Percentiles rank a stretch among this genome's conserved stretches.
Evolutionary conservation across 1,140 invertebrate species (phyloP).

Genomic region (Drosophila watanabei): DNA sequence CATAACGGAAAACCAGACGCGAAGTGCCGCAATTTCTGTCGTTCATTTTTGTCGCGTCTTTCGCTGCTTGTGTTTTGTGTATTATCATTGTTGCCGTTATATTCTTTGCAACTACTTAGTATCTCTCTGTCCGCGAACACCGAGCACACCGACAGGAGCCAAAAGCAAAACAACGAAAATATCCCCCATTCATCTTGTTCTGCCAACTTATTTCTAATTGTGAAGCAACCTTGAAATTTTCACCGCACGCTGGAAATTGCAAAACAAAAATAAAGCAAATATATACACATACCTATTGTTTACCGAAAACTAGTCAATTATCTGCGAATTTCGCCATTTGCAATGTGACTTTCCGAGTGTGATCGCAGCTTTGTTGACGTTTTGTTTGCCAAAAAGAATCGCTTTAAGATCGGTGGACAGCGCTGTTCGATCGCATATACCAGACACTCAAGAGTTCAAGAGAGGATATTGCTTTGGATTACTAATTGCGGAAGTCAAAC

Average conservation of each 20-base stretch:
- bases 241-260: slow-evolving; percentile 50
- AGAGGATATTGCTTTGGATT: slow-evolving; percentile 52
- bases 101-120: slow-evolving; percentile 31
- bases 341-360: slow-evolving; percentile 77
- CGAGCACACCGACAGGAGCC: slow-evolving; percentile 4
- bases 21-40: slow-evolving; percentile 44
- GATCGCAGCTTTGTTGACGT: slow-evolving; percentile 38
- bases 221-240: slow-evolving; percentile 60
- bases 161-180: slow-evolving; percentile 25
- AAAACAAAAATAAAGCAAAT: slow-evolving; percentile 26
- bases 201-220: slow-evolving; percentile 55
- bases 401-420: slow-evolving; percentile 4
- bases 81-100: slow-evolving; percentile 47
- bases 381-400: slow-evolving; percentile 43
- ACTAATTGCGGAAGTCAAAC: slow-evolving; percentile 16
- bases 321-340: slow-evolving; percentile 43
- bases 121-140: slow-evolving; percentile 29
- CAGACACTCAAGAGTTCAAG: background rate
- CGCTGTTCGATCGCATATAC: slow-evolving; percentile 4
- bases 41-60: slow-evolving; percentile 66
- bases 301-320: slow-evolving; percentile 58
- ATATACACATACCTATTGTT: slow-evolving; percentile 27
- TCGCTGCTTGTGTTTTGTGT: slow-evolving; percentile 71
- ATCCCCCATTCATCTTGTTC: slow-evolving; percentile 58
- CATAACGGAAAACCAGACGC: slow-evolving; percentile 71